Evolutionary conservation across 2,797 vertebrate genomes (phyloP).

Genomic region (Limosa lapponica): DNA sequence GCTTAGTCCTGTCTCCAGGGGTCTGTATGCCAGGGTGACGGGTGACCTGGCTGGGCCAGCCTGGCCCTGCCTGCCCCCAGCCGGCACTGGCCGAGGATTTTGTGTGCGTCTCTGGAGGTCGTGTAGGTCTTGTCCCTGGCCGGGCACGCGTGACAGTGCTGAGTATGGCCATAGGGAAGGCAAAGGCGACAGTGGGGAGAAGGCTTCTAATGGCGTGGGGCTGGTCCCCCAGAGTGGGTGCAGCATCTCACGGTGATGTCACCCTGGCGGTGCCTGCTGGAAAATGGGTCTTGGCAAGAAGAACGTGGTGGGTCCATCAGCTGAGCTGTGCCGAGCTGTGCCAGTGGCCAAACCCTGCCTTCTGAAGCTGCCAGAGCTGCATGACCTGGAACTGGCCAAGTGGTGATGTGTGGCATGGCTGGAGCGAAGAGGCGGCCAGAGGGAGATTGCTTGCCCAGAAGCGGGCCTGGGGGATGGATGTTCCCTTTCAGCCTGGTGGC

Average conservation of each 20-base stretch:
- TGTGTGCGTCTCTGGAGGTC: background rate
- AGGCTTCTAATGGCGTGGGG: fast-evolving
- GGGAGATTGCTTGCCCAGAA: background rate
- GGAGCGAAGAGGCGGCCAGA: background rate
- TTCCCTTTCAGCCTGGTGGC: background rate
- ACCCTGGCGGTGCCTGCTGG: fast-evolving
- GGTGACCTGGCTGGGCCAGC: background rate
- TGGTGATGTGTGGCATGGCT: fast-evolving
- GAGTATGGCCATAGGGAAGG: fast-evolving
- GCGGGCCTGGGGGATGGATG: background rate
- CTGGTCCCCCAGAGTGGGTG: fast-evolving
- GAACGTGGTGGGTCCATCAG: fast-evolving
- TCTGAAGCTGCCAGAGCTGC: background rate
- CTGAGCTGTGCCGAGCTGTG: background rate
- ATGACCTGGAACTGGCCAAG: background rate
- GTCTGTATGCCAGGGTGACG: fast-evolving
- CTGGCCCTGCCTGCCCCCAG: background rate
- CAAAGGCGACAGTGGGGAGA: background rate
- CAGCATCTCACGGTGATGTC: fast-evolving
- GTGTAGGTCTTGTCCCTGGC: fast-evolving
- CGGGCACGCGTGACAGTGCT: fast-evolving
- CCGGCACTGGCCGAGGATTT: background rate
- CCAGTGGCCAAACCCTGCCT: background rate
- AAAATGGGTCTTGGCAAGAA: background rate
- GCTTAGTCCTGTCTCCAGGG: background rate